Evolutionary conservation across 2,888 invertebrate genomes (phyloP).

Genomic region (Laspeyria flexula): DNA sequence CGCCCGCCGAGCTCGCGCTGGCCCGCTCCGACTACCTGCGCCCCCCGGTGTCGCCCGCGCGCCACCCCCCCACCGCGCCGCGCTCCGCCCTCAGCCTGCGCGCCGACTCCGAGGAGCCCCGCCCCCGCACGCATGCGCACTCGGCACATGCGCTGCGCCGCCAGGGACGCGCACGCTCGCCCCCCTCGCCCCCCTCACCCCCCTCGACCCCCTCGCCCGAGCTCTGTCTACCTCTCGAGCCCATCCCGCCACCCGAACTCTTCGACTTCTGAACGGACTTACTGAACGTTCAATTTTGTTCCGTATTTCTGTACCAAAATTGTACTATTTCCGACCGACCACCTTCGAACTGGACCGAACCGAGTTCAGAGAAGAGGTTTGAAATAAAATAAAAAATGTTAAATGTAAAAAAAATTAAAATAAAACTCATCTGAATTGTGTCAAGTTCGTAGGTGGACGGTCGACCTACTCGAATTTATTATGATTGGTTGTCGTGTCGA

Average conservation of each 20-base stretch:
- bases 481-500: conserved; percentile 25
- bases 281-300: background rate
- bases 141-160: conserved; percentile 61
- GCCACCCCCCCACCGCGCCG: conserved; percentile 48
- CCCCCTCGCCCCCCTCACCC: conserved; percentile 41
- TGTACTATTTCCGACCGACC: conserved; percentile 1
- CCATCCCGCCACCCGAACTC: conserved; percentile 78
- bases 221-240: conserved; percentile 67
- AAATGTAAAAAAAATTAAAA: conserved; percentile 34
- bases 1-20: conserved; percentile 56
- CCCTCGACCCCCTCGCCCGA: conserved; percentile 50
- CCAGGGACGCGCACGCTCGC: conserved; percentile 49
- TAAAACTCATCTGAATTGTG: no score
- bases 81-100: conserved; percentile 68
- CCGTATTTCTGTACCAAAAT: background rate
- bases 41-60: conserved; percentile 56
- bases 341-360: conserved; percentile 17
- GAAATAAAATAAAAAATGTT: conserved; percentile 20
- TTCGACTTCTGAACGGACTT: conserved; percentile 67
- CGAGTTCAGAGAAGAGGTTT: conserved; percentile 11
- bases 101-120: conserved; percentile 56
- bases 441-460: conserved; percentile 39
- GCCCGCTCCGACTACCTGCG: conserved; percentile 68
- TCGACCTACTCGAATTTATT: conserved; percentile 40
- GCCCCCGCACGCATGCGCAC: conserved; percentile 63